phyloP scores from a whole-genome alignment of 2,888 invertebrate species.

The Leptinotarsa rubiginosa region DNA sequence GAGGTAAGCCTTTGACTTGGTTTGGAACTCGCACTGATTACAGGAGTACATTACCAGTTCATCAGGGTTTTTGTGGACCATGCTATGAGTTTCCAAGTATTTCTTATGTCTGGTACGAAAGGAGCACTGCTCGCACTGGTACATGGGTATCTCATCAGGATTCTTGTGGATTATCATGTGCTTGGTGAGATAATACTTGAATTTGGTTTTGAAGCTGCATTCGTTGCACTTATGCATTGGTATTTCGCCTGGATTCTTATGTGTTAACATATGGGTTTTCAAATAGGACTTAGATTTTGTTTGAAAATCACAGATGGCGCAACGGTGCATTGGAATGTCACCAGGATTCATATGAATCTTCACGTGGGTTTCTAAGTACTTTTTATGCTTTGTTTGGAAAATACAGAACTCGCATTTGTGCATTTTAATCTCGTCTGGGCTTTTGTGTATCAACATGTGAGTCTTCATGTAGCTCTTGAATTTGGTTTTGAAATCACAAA shows the following conservation, averaged over 20 bases:
- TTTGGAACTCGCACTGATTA: conserved; percentile 48
- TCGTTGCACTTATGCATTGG: conserved; percentile 46
- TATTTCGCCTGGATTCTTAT: conserved; percentile 46
- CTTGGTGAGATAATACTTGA: conserved; percentile 48
- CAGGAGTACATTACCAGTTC: conserved; percentile 50
- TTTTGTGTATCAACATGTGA: conserved; percentile 48
- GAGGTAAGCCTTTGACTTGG: conserved; percentile 50
- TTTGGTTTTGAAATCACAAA: conserved; percentile 49
- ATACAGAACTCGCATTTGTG: conserved; percentile 45
- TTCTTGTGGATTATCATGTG: conserved; percentile 48
- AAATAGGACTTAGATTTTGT: conserved; percentile 51
- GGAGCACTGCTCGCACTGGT: conserved; percentile 47
- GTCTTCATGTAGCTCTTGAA: conserved; percentile 51
- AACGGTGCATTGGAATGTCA: conserved; percentile 48
- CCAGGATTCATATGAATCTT: conserved; percentile 48
- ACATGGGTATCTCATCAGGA: conserved; percentile 46
- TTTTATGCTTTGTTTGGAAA: conserved; percentile 49
- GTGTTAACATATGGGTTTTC: conserved; percentile 49
- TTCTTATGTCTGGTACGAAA: conserved; percentile 49
- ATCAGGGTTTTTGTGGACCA: conserved; percentile 49
- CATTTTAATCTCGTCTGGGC: conserved; percentile 43
- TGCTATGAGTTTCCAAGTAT: conserved; percentile 47
- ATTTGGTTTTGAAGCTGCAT: conserved; percentile 49
- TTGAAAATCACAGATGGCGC: conserved; percentile 47
- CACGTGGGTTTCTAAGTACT: conserved; percentile 48